Evolutionary conservation across 2,113 vertebrate species (phyloP), one percentile per base, ranked within the genome.

Genomic region (Varanus komodoensis): DNA sequence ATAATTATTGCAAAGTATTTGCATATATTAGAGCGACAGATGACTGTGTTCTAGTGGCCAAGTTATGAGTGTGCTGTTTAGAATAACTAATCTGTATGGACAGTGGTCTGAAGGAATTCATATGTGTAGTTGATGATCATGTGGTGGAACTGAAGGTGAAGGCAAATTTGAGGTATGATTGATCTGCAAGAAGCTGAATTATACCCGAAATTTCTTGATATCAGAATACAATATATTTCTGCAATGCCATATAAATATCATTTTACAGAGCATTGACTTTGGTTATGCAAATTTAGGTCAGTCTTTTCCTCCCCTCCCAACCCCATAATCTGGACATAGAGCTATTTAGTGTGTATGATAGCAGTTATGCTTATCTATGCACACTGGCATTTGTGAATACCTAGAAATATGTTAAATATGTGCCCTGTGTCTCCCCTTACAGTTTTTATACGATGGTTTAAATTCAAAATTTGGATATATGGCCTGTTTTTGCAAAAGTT

Each of bases 1-100:
- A 90, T 85, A 11, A 84, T 82, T 48, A 90, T 44, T 89, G 73
- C 87, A 91, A 91, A 90, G 84, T 81, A 89, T 89, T 91, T 92
- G 86, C 44, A 88, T 38, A 89, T 52, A 71, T 93, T 91, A 80
- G 19, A 81, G 71, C 87, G 64, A 14, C 0, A 7, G 38, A 21
- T 86, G 32, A 75, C 87, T 87, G 15, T 92, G 71, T 88, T 89
- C 54, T 87, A 91, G 61, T 32, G 69, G 82, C 50, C 25, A 57
- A 92, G 17, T 78, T 54, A 57, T 0, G 0, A 64, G 81, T 29
- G 75, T 79, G 93, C 74, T 77, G 75, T n/a, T 79, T 92, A 50
- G 32, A 92, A 94, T n/a, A 90, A 79, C 23, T 29, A 87, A 78
- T 90, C 17, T 69, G 61, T 38, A 71, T 54, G 14, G 89, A 90